Percentiles rank a stretch among this genome's conserved stretches.
Evolutionary conservation across 2,888 invertebrate genomes (phyloP).

Genomic region (Meganola albula): DNA sequence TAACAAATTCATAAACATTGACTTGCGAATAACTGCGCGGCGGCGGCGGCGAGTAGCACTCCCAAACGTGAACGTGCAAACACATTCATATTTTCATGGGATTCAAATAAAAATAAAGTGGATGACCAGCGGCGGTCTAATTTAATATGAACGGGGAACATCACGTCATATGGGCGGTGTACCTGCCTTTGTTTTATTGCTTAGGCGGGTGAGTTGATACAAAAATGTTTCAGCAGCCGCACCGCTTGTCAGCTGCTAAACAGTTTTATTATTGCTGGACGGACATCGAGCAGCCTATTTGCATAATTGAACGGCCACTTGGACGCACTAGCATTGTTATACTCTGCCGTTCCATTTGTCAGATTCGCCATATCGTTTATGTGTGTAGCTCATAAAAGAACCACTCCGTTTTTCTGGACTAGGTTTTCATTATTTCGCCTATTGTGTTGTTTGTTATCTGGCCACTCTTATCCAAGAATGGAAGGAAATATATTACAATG

Average conservation of each 20-base stretch:
- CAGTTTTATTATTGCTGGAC: constrained; percentile 75
- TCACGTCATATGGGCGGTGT: constrained; percentile 62
- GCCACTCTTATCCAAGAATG: constrained; percentile 53
- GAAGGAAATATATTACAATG: constrained; percentile 55
- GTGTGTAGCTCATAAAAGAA: constrained; percentile 73
- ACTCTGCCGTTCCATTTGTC: constrained; percentile 76
- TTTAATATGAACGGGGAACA: constrained; percentile 70
- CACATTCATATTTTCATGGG: constrained; percentile 72
- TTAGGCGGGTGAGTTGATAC: constrained; percentile 58
- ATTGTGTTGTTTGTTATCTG: constrained; percentile 66
- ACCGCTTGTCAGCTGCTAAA: constrained; percentile 73
- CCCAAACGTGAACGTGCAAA: constrained; percentile 60
- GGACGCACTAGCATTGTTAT: constrained; percentile 75
- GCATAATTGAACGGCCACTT: constrained; percentile 78
- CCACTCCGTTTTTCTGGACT: constrained; percentile 67
- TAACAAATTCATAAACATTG: constrained; percentile 75
- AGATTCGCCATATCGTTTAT: constrained; percentile 76
- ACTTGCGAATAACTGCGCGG: constrained; percentile 61
- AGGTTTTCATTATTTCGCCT: constrained; percentile 72
- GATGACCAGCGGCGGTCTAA: constrained; percentile 67
- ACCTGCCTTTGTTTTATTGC: constrained; percentile 68
- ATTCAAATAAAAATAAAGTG: constrained; percentile 75
- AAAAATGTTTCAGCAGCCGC: constrained; percentile 54
- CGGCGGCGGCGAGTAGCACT: constrained; percentile 52
- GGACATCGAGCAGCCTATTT: constrained; percentile 71